Conservation (phyloP, 2,113 vertebrate species). For the Neogobius melanostomus region DNA sequence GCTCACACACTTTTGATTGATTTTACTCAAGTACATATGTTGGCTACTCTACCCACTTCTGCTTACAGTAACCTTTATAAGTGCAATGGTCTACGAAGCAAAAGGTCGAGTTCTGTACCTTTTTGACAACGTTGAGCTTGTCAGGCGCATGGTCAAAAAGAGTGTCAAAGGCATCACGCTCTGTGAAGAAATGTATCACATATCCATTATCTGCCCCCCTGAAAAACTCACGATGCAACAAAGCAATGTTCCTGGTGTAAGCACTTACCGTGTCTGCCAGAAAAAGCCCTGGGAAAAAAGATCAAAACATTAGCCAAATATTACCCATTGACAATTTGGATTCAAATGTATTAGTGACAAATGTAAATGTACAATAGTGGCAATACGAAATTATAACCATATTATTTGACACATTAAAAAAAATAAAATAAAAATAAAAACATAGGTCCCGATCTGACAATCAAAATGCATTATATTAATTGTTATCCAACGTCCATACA, state of each 20-base stretch:
- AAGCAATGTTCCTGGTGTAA: background rate
- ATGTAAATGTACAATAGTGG: background rate
- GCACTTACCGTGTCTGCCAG: conserved; percentile 90
- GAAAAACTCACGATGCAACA: background rate
- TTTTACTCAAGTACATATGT: no score
- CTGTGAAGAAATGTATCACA: conserved; percentile 71
- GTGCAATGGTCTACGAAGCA: background rate
- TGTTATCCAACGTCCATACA: no score
- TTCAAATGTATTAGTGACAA: conserved; percentile 2
- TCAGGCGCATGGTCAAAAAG: conserved; percentile 97
- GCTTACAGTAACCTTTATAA: background rate
- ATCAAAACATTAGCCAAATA: conserved; percentile 12
- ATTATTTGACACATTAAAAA: no score
- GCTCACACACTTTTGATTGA: no score
- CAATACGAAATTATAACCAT: background rate
- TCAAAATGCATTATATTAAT: no score
- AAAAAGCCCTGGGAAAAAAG: conserved; percentile 83
- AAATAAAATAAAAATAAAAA: no score
- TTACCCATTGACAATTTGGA: conserved; percentile 30
- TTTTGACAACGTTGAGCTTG: conserved; percentile 97
- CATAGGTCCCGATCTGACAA: no score
- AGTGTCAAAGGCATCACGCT: conserved; percentile 96
- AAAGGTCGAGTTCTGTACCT: conserved; percentile 73
- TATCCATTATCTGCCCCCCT: background rate
- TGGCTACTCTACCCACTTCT: no score